phyloP scores from a whole-genome alignment of 2,888 invertebrate genomes.

The Agriopis leucophaearia region DNA sequence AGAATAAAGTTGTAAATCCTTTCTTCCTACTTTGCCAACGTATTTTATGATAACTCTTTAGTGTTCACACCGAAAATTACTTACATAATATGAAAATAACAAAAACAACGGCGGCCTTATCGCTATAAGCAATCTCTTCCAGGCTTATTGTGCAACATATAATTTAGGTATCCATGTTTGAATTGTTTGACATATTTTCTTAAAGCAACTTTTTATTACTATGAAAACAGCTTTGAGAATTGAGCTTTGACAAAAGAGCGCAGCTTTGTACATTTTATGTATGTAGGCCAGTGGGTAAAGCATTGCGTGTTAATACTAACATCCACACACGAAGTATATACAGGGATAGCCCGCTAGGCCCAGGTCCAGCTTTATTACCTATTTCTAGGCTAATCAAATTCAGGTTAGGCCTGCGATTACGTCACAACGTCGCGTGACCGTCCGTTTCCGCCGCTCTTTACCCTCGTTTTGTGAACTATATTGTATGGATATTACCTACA shows the following conservation, averaged over 20 bases:
- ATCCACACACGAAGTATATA: background rate
- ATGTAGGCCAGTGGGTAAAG: constrained; percentile 6
- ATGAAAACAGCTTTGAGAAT: no score
- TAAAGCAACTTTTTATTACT: no score
- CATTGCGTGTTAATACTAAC: constrained; percentile 10
- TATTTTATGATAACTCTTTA: no score
- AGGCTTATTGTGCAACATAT: no score
- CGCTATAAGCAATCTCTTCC: no score
- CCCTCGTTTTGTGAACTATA: constrained; percentile 29
- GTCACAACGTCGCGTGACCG: constrained; percentile 62
- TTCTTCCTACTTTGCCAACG: constrained; percentile 13
- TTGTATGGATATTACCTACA: constrained; percentile 29
- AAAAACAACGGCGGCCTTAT: no score
- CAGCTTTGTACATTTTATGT: background rate
- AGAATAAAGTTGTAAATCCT: constrained; percentile 11
- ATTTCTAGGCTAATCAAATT: constrained; percentile 66
- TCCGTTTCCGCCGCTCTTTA: constrained; percentile 47
- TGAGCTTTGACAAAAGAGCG: no score
- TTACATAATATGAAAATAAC: no score
- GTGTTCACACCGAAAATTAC: no score
- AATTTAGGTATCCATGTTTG: no score
- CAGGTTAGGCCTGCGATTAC: constrained; percentile 59
- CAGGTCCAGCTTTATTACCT: constrained; percentile 28
- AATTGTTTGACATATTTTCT: background rate
- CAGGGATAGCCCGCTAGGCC: constrained; percentile 19